These are phyloP conservation scores for Carposina sasakii DNA, from an alignment of 1,140 invertebrate species.

Conservation along the genomic window DNA sequence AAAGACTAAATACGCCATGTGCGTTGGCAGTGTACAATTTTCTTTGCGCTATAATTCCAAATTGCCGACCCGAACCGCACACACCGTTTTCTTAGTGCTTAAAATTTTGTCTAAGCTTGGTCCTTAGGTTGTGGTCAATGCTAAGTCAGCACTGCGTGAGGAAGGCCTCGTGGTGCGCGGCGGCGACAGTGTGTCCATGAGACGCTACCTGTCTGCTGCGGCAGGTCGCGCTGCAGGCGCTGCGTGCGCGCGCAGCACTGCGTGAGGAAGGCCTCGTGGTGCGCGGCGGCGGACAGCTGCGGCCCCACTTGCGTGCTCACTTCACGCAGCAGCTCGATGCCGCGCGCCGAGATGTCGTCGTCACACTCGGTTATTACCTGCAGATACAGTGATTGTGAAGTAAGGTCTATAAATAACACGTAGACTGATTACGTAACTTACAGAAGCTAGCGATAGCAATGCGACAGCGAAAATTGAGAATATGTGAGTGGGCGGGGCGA, in stretches of 20 bases:
- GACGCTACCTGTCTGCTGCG: conserved; percentile 29
- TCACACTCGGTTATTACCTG: conserved; percentile 89
- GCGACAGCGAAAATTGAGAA: too few relatives aligned
- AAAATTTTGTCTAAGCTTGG: background rate
- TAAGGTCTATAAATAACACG: too few relatives aligned
- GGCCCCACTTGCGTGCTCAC: conserved; percentile 95
- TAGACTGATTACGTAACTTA: too few relatives aligned
- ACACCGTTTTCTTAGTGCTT: background rate
- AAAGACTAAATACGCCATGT: too few relatives aligned
- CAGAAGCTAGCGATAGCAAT: too few relatives aligned
- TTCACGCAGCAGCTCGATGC: conserved; percentile 93
- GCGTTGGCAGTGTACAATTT: too few relatives aligned
- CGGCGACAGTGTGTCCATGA: too few relatives aligned
- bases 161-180: conserved; percentile 93
- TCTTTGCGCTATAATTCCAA: too few relatives aligned
- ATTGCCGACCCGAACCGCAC: too few relatives aligned
- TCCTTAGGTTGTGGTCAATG: background rate
- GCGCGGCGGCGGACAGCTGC: conserved; percentile 85
- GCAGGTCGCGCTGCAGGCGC: conserved; percentile 74
- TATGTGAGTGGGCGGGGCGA: too few relatives aligned
- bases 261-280: conserved; percentile 93
- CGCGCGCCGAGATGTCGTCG: conserved; percentile 93
- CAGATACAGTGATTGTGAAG: too few relatives aligned
- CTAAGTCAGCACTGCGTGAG: conserved; percentile 92
- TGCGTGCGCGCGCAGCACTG: conserved; percentile 92